Evolutionary conservation across 2,888 invertebrate species (phyloP).

Genomic region (Apodemia mormo): DNA sequence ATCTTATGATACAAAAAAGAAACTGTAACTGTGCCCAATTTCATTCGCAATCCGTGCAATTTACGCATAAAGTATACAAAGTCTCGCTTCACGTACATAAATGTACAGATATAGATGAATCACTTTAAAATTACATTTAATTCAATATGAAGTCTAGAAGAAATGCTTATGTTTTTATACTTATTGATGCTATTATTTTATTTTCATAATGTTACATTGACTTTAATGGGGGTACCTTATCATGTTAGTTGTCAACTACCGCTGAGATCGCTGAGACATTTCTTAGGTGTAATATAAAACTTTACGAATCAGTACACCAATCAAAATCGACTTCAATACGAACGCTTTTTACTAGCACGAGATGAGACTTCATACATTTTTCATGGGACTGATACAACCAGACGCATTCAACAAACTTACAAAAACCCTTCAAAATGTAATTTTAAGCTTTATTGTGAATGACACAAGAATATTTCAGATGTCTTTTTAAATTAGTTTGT

Average conservation of each 20-base stretch:
- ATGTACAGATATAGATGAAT: too few species aligned
- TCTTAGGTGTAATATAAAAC: constrained; percentile 61
- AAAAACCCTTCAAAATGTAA: constrained; percentile 23
- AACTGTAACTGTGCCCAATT: too few species aligned
- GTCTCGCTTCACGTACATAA: too few species aligned
- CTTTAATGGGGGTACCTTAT: constrained; percentile 37
- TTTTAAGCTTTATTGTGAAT: constrained; percentile 36
- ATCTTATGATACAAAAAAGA: too few species aligned
- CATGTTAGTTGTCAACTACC: constrained; percentile 33
- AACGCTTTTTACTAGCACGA: constrained; percentile 60
- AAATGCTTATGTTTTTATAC: constrained; percentile 20
- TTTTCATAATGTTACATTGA: constrained; percentile 32
- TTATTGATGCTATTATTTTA: constrained; percentile 34
- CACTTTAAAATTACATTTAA: neutral
- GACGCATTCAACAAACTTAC: constrained; percentile 46
- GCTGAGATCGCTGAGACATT: constrained; percentile 34
- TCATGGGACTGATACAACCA: constrained; percentile 64
- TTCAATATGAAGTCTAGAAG: constrained; percentile 1
- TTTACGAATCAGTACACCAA: constrained; percentile 61
- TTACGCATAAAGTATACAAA: too few species aligned
- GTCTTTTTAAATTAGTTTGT: constrained; percentile 50
- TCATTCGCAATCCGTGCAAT: too few species aligned
- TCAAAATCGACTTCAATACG: constrained; percentile 66
- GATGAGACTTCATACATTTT: constrained; percentile 77
- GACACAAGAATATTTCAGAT: constrained; percentile 31